Base-by-base conservation (phyloP, 2,888 invertebrate genomes). In the Cryptus armator region DNA sequence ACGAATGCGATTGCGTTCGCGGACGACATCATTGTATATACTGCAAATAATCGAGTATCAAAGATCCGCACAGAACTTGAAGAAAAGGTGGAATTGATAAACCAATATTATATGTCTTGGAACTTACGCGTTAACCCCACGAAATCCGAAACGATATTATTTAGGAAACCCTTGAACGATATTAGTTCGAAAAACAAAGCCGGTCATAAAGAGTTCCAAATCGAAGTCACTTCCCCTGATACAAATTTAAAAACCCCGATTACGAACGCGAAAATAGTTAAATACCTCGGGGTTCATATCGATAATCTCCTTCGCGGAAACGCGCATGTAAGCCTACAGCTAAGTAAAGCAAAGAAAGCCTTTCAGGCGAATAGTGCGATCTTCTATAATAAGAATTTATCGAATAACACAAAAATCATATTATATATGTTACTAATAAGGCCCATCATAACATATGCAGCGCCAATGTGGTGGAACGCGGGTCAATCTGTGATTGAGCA, bases 1-100 rank as follows among this genome's bases (percentile, higher is more conserved):
- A 76, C 44, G 0, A 44, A 62, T 24, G 46, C 78, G 0, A 75
- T 83, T 7, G 84, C 83, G 0, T 88, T 85, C 51, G 88, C 86
- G 3, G 86, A 87, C 19, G 87, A 87, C 14, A 29, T 86, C 0
- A 77, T 88, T 1, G 4, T 86, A 0, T 86, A 80, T 43, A 19
- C 24, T 0, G 32, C 29, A 0, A 64, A 59, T 10, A 48, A 83
- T n/a, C 12, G 16, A 16, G 43, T 72, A 1, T n/a, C n/a, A 0
- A 24, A 9, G 10, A 56, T n/a, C n/a, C n/a, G n/a, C n/a, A n/a
- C n/a, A n/a, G n/a, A n/a, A n/a, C n/a, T n/a, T n/a, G n/a, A n/a
- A n/a, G n/a, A n/a, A n/a, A n/a, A n/a, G n/a, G n/a, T n/a, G n/a
- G n/a, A n/a, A n/a, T n/a, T n/a, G n/a, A n/a, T n/a, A n/a, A n/a